phyloP scores from a whole-genome alignment of 2,888 invertebrate species.

The Caenorhabditis angaria region DNA sequence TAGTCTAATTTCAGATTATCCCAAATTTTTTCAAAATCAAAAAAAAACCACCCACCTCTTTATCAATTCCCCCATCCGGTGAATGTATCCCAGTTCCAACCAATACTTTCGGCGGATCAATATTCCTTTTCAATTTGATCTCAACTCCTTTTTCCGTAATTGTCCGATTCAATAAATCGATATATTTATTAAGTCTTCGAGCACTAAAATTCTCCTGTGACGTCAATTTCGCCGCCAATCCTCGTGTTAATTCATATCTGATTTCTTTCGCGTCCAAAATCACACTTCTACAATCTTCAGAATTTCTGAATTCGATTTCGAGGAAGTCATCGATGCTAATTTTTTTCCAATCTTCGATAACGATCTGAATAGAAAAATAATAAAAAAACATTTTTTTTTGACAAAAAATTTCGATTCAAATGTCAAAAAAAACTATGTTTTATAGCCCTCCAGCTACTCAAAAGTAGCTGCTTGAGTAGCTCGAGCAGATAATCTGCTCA shows the following conservation, averaged over 20 bases:
- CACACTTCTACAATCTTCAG: slow-evolving; percentile 38
- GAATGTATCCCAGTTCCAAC: slow-evolving; percentile 46
- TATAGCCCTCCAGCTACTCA: no score
- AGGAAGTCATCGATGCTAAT: slow-evolving; percentile 51
- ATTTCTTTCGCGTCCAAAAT: slow-evolving; percentile 40
- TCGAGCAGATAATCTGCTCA: no score
- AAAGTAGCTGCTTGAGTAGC: no score
- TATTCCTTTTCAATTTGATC: slow-evolving; percentile 38
- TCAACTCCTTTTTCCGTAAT: slow-evolving; percentile 39
- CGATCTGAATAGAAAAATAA: no score
- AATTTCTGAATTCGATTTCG: slow-evolving; percentile 41
- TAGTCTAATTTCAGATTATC: no score
- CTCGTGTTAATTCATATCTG: slow-evolving; percentile 41
- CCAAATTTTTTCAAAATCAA: no score
- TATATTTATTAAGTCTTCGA: slow-evolving; percentile 31
- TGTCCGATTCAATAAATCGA: slow-evolving; percentile 28
- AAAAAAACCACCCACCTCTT: slow-evolving; percentile 16
- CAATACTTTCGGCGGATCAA: slow-evolving; percentile 54
- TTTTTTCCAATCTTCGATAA: slow-evolving; percentile 32
- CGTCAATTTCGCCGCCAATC: slow-evolving; percentile 35
- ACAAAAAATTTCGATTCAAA: not conserved
- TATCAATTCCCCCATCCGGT: slow-evolving; percentile 46
- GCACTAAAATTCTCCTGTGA: slow-evolving; percentile 36
- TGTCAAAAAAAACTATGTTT: not conserved
- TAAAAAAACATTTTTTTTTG: not conserved